Evolutionary conservation across 2,797 vertebrate genomes (phyloP).

Genomic region (Champsocephalus gunnari): DNA sequence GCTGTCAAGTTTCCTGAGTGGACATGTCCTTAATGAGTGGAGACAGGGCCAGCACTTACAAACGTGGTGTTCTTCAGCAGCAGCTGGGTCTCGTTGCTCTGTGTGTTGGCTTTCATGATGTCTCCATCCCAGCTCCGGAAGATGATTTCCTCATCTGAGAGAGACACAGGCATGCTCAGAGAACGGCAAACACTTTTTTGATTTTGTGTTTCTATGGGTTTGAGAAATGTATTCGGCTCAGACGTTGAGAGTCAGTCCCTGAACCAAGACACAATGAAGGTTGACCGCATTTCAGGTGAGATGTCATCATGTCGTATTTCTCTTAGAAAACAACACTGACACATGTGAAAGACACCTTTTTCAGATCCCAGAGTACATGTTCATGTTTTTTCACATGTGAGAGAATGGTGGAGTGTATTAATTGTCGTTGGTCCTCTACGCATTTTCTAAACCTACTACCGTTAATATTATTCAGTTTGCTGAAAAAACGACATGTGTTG

Average conservation of each 20-base stretch:
- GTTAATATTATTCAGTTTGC: not conserved
- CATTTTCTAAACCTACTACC: not conserved
- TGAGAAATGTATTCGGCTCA: not conserved
- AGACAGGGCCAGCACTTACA: conserved; percentile 66
- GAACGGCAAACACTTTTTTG: not conserved
- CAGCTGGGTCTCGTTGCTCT: conserved; percentile 73
- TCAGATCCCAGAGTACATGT: not conserved
- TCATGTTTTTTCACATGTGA: not conserved
- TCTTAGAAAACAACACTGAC: not conserved
- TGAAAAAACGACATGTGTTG: not conserved
- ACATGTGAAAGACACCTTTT: not conserved
- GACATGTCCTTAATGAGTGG: too few species aligned
- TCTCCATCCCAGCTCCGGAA: conserved; percentile 79
- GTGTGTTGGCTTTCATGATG: conserved; percentile 67
- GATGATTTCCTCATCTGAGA: conserved; percentile 74
- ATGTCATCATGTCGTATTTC: not conserved
- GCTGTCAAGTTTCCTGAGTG: not conserved
- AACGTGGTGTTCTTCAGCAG: conserved; percentile 83
- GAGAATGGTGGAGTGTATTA: not conserved
- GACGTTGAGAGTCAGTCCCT: not conserved
- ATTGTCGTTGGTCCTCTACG: not conserved
- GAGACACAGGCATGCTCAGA: conserved; percentile 7
- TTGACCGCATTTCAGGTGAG: not conserved
- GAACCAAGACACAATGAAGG: not conserved
- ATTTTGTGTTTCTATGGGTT: not conserved